Evolutionary conservation across 2,797 vertebrate species (phyloP).

Genomic region (Cheirogaleus major): DNA sequence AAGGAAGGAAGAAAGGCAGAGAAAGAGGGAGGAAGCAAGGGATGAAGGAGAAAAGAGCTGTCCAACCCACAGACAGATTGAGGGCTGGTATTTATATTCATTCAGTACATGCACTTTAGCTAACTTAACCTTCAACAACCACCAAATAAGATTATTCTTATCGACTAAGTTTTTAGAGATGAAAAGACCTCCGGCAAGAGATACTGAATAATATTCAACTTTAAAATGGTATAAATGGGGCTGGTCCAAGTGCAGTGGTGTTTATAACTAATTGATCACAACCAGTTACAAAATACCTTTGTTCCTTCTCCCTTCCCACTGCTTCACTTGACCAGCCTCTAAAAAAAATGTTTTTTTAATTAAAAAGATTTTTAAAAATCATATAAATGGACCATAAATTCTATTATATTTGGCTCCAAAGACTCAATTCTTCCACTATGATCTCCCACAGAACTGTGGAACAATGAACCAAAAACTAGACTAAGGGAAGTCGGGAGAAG

Average conservation of each 20-base stretch:
- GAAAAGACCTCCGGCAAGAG: neutral
- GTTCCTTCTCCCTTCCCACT: neutral
- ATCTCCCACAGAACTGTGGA: neutral
- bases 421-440: neutral
- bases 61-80: neutral
- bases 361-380: neutral
- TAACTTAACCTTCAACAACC: neutral
- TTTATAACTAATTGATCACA: neutral
- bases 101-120: neutral
- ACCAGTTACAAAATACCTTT: neutral
- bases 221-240: neutral
- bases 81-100: neutral
- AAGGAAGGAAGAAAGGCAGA: neutral
- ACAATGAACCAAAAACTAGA: neutral
- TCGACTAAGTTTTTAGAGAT: neutral
- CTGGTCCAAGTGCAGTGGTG: neutral
- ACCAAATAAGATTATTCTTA: neutral
- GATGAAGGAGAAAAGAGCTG: neutral
- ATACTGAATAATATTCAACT: neutral
- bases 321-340: neutral
- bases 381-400: neutral
- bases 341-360: neutral
- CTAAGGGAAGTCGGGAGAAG: neutral
- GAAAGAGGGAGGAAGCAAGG: neutral
- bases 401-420: neutral